Percentiles rank a stretch among this genome's conserved stretches.
These are phyloP conservation scores for Luscinia megarhynchos DNA, from an alignment of 2,797 vertebrate genomes.

Conservation along the genomic window DNA sequence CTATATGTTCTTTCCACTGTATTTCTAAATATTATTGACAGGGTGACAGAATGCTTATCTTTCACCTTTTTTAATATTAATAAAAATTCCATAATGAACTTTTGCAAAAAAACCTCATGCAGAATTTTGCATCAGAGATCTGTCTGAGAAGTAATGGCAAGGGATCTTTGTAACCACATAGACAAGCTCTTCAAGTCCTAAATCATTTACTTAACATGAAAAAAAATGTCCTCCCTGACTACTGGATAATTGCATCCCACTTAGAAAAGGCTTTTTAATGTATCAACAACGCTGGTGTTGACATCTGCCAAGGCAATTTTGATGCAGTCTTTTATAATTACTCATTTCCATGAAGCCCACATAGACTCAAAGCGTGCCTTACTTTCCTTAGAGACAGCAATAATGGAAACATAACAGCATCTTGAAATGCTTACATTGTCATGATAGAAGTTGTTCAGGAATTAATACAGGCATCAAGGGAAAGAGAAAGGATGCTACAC, in stretches of 20 bases:
- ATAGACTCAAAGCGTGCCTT: not conserved
- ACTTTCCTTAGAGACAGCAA: conserved; percentile 14
- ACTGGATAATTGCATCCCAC: conserved; percentile 12
- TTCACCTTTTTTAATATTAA: not conserved
- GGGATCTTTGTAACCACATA: not conserved
- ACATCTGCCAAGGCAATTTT: conserved; percentile 45
- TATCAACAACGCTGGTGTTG: conserved; percentile 36
- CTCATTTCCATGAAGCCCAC: conserved; percentile 31
- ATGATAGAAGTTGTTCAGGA: conserved; percentile 24
- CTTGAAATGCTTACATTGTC: conserved; percentile 34
- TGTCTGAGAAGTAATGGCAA: not conserved
- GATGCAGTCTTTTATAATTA: conserved; percentile 39
- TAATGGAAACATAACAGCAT: conserved; percentile 45
- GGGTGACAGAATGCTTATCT: not conserved
- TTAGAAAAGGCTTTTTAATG: conserved; percentile 32
- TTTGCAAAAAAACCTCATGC: not conserved
- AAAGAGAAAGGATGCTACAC: conserved; percentile 11
- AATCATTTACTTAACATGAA: not conserved
- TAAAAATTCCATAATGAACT: not conserved
- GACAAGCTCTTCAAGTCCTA: not conserved
- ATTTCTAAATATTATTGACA: not conserved
- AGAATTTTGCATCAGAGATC: not conserved
- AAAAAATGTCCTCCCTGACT: not conserved
- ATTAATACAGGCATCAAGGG: conserved; percentile 44
- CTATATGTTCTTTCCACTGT: not conserved